Conservation (phyloP, 2,797 vertebrate genomes). For the Melopsittacus undulatus region DNA sequence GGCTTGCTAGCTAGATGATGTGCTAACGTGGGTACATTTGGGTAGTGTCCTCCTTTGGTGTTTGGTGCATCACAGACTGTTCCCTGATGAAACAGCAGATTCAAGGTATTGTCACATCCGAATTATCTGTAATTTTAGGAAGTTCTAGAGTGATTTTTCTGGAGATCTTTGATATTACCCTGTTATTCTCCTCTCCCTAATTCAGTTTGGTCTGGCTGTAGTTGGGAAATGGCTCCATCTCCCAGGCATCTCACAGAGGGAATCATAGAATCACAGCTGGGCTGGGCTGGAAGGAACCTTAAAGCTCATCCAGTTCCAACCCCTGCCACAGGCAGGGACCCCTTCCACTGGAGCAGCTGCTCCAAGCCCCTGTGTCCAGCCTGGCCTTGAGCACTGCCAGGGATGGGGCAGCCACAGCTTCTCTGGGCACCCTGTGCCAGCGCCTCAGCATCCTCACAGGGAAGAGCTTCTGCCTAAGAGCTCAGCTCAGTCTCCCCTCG, state of each 20-base stretch:
- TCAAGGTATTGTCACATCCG: neutral
- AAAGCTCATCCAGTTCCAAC: neutral
- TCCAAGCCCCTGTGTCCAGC: neutral
- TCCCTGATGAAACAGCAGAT: neutral
- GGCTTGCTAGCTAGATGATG: neutral
- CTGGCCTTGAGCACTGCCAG: neutral
- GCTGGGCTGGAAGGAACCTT: neutral
- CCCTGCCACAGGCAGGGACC: neutral
- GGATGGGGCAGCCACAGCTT: neutral
- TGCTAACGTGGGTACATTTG: neutral
- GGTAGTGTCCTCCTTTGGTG: neutral
- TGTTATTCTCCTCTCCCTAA: neutral
- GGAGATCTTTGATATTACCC: neutral
- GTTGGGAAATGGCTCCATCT: neutral
- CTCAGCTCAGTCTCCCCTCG: neutral
- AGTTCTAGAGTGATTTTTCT: neutral
- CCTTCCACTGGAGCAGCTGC: neutral
- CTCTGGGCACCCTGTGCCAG: neutral
- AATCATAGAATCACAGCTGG: neutral
- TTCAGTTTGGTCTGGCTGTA: neutral
- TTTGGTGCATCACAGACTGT: neutral
- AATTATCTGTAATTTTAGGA: neutral
- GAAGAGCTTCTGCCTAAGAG: neutral
- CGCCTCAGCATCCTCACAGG: neutral
- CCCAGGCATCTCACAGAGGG: fast-evolving